Evolutionary conservation across 1,140 invertebrate genomes (phyloP).

Genomic region (Drosophila bifasciata): DNA sequence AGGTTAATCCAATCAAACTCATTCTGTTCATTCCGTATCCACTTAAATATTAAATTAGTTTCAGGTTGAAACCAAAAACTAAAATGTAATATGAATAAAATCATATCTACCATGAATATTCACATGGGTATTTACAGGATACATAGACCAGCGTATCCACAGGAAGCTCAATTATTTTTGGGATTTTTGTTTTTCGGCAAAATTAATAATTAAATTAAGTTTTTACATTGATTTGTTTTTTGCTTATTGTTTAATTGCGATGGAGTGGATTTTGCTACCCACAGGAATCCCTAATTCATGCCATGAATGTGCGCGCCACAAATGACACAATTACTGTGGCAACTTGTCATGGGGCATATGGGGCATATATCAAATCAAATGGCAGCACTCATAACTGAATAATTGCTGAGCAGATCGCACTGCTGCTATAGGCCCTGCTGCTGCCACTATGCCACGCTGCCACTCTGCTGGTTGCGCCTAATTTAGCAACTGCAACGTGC

Average conservation of each 20-base stretch:
- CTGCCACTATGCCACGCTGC: slow-evolving; percentile 13
- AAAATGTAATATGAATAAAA: slow-evolving; percentile 17
- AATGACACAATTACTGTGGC: slow-evolving; percentile 49
- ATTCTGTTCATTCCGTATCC: background rate
- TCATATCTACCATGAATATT: slow-evolving; percentile 7
- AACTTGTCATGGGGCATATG: slow-evolving; percentile 63
- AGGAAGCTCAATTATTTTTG: slow-evolving; percentile 21
- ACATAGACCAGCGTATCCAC: background rate
- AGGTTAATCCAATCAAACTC: background rate
- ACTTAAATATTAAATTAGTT: slow-evolving; percentile 29
- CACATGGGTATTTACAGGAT: slow-evolving; percentile 6
- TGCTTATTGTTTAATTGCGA: slow-evolving; percentile 8
- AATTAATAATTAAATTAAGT: background rate
- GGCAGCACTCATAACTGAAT: slow-evolving; percentile 70
- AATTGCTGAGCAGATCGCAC: slow-evolving; percentile 49
- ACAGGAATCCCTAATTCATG: slow-evolving; percentile 14
- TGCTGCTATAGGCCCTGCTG: background rate
- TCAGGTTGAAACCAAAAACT: slow-evolving; percentile 7
- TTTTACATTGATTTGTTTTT: slow-evolving; percentile 15
- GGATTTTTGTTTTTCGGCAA: slow-evolving; percentile 2
- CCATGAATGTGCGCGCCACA: slow-evolving; percentile 40
- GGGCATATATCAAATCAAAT: slow-evolving; percentile 60
- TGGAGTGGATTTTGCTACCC: slow-evolving; percentile 5
- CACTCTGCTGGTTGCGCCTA: slow-evolving; percentile 68
- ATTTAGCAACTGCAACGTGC: slow-evolving; percentile 73